Percentiles rank a stretch among this genome's conserved stretches.
Evolutionary conservation across 2,113 vertebrate genomes (phyloP).

Genomic region (Stercorarius parasiticus): DNA sequence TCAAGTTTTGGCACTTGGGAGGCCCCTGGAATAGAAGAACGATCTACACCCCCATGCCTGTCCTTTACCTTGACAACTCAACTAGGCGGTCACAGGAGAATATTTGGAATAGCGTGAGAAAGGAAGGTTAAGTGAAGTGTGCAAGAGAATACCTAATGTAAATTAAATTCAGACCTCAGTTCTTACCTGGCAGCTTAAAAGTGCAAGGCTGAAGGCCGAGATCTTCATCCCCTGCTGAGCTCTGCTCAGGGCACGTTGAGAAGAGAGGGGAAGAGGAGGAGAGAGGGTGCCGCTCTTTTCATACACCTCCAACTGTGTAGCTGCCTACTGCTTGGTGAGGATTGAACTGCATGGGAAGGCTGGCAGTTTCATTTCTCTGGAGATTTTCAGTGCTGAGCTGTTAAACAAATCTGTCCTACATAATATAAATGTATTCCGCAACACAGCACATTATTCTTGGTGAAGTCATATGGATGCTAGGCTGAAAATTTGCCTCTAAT

Average conservation of each 20-base stretch:
- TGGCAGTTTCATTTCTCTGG: background rate
- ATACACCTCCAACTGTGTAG: background rate
- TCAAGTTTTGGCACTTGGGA: background rate
- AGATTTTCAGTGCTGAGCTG: slow-evolving; percentile 4
- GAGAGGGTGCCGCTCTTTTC: background rate
- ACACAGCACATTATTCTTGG: slow-evolving; percentile 1
- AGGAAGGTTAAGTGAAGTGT: background rate
- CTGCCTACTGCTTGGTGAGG: background rate
- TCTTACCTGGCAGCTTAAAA: background rate
- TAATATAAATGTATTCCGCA: slow-evolving; percentile 24
- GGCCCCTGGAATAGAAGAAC: background rate
- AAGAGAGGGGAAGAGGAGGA: background rate
- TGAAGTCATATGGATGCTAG: slow-evolving; percentile 44
- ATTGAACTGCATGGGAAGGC: background rate
- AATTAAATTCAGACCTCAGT: background rate
- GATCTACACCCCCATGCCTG: background rate
- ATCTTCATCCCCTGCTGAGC: background rate
- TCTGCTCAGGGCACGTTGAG: background rate
- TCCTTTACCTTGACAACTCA: background rate
- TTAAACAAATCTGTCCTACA: slow-evolving; percentile 20
- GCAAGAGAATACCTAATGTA: background rate
- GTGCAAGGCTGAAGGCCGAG: background rate
- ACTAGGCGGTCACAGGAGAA: background rate
- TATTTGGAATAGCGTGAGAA: background rate
- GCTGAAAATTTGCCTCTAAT: slow-evolving; percentile 32